Evolutionary conservation across 2,797 vertebrate species (phyloP), one percentile per base, ranked within the genome.

Genomic region (Anolis apletophallus): DNA sequence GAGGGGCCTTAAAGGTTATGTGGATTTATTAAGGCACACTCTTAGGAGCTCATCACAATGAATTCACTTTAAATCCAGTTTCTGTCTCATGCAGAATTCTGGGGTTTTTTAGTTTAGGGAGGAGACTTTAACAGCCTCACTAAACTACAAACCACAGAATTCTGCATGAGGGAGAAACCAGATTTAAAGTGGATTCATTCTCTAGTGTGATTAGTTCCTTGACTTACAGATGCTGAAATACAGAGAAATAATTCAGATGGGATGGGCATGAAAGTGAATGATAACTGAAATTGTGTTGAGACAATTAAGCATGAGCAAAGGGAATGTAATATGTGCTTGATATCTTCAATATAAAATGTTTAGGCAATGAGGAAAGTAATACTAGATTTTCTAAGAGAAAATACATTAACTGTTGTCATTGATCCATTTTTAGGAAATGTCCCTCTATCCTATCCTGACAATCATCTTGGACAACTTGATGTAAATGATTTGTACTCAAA

Each of bases 391-490:
- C 8, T 21, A 2, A 36, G 57, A 19, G 32, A 78, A 64, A 11
- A 55, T 11, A 4, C 59, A 40, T 69, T 36, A 82, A 40, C 34
- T 73, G 32, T 21, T 83, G n/a, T 34, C 14, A 0, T 93, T 88
- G 8, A 32, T 64, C 32, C 80, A 85, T 26, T 88, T 71, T 3
- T 85, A 96, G 96, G 94, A 94, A 96, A 88, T 34, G 90, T 97
- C 40, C 98, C 97, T 83, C 97, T 97, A 91, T 90, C 91, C 32
- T 96, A 97, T 71, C 94, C 97, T 55, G 99, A 99, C 94, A 99
- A 98, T 95, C 98, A 99, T 95, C 98, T 99, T 5, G 98, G 98
- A 21, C 99, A 99, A 94, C 95, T 99, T 14, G 99, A 99, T 92
- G 98, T 99, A 84, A 99, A 99, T 84, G 98, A 99, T 90, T 95